phyloP scores from a whole-genome alignment of 2,113 vertebrate genomes.

The Rhinogobius similis region DNA sequence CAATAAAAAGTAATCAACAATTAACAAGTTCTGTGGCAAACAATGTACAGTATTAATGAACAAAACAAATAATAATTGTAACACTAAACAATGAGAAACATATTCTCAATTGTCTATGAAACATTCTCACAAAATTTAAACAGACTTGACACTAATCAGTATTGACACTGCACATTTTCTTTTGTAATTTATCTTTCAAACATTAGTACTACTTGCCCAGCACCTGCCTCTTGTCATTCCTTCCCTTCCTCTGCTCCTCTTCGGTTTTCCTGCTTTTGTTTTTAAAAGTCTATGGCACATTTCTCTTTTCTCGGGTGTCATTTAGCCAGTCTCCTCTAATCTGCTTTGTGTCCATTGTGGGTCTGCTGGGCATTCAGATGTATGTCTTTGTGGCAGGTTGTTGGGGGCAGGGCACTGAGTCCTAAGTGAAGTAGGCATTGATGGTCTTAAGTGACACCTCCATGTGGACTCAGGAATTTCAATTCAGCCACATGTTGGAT shows the following conservation, averaged over 20 bases:
- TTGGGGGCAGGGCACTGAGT: conserved; percentile 35
- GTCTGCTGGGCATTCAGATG: conserved; percentile 55
- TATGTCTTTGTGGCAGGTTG: conserved; percentile 60
- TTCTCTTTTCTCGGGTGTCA: conserved; percentile 30
- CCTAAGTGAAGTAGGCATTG: conserved; percentile 53
- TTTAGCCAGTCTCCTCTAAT: conserved; percentile 36
- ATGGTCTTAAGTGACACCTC: conserved; percentile 64
- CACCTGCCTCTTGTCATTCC: not conserved
- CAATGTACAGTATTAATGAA: not conserved
- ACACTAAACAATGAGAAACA: not conserved
- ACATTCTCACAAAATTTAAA: not conserved
- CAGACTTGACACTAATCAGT: not conserved
- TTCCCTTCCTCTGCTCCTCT: conserved; percentile 9
- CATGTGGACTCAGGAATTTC: conserved; percentile 60
- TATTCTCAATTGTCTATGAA: not conserved
- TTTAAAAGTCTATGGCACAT: conserved; percentile 23
- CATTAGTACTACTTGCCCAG: not conserved
- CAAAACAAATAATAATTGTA: not conserved
- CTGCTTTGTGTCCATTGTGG: conserved; percentile 58
- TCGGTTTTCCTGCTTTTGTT: conserved; percentile 24
- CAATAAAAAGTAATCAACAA: too few species aligned
- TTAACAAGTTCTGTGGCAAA: not conserved
- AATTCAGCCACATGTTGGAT: conserved; percentile 47
- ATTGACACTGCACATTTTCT: not conserved
- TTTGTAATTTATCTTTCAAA: not conserved